phyloP scores from a whole-genome alignment of 1,140 invertebrate species.

The Neodiprion virginianus region DNA sequence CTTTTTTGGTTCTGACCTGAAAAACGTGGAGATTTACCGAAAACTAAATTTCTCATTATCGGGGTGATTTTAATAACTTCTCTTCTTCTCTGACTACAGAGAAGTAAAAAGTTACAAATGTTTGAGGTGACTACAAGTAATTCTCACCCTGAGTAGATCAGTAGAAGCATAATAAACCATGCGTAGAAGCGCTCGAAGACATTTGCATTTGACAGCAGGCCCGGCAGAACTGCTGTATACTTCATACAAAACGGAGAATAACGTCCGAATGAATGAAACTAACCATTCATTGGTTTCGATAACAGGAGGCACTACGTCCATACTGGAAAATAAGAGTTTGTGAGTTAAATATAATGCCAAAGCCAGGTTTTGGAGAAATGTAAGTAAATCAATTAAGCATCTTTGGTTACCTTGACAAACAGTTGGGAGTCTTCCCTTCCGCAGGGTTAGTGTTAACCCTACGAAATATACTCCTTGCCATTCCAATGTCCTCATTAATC shows the following conservation, averaged over 20 bases:
- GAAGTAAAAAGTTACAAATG: not conserved
- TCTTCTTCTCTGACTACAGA: not conserved
- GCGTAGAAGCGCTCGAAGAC: slow-evolving; percentile 90
- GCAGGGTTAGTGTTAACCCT: slow-evolving; percentile 61
- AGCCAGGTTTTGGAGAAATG: not conserved
- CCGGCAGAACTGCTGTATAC: slow-evolving; percentile 97
- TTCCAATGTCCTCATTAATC: slow-evolving; percentile 97
- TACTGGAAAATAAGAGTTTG: slow-evolving; percentile 38
- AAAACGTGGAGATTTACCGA: too few species aligned
- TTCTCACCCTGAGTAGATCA: slow-evolving; percentile 75
- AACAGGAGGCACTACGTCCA: slow-evolving; percentile 58
- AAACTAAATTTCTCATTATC: too few species aligned
- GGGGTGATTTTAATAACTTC: too few species aligned
- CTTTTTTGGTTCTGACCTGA: too few species aligned
- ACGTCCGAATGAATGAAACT: slow-evolving; percentile 80
- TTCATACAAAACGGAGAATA: slow-evolving; percentile 93
- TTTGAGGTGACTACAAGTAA: slow-evolving; percentile 10
- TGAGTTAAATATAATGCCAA: too few species aligned
- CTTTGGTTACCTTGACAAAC: slow-evolving; percentile 46
- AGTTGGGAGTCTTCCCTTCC: slow-evolving; percentile 56
- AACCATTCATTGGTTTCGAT: slow-evolving; percentile 60
- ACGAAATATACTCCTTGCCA: slow-evolving; percentile 88
- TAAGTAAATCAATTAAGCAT: not conserved
- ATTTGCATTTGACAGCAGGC: slow-evolving; percentile 96
- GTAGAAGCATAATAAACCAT: slow-evolving; percentile 95